Evolutionary conservation across 2,888 invertebrate species (phyloP).

Genomic region (Nomada flava): DNA sequence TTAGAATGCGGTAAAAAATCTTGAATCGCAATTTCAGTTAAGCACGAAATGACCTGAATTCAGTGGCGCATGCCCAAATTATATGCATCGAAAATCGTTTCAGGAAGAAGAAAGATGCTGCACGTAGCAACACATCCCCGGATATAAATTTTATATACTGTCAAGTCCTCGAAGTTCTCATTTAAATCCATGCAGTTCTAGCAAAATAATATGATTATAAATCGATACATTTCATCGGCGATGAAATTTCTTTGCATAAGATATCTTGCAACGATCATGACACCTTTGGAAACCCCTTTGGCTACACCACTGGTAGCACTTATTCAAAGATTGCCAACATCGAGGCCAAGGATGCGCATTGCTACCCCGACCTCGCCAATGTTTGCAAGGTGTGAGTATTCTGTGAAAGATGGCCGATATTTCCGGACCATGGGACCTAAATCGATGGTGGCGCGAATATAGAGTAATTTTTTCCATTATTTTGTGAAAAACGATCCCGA

Average conservation of each 20-base stretch:
- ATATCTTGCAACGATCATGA: background rate
- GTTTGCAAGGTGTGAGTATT: constrained; percentile 19
- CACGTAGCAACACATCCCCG: constrained; percentile 22
- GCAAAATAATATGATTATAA: background rate
- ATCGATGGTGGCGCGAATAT: background rate
- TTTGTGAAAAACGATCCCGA: background rate
- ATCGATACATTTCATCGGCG: background rate
- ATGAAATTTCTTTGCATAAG: background rate
- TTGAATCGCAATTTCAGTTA: constrained; percentile 57
- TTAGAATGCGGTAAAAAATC: constrained; percentile 9
- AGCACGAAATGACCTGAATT: constrained; percentile 55
- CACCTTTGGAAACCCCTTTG: constrained; percentile 27
- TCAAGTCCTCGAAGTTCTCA: no score
- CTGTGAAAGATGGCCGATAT: background rate
- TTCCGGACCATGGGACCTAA: background rate
- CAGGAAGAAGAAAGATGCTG: constrained; percentile 33
- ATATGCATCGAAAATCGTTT: constrained; percentile 52
- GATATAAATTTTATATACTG: background rate
- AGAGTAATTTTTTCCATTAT: background rate
- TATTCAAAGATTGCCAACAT: constrained; percentile 58
- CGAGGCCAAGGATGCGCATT: constrained; percentile 57
- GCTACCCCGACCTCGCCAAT: constrained; percentile 54
- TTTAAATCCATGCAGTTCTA: no score
- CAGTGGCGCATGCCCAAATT: constrained; percentile 61
- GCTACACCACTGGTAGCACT: constrained; percentile 41